phyloP scores from a whole-genome alignment of 1,140 invertebrate genomes.

The Aradophagus sp. region DNA sequence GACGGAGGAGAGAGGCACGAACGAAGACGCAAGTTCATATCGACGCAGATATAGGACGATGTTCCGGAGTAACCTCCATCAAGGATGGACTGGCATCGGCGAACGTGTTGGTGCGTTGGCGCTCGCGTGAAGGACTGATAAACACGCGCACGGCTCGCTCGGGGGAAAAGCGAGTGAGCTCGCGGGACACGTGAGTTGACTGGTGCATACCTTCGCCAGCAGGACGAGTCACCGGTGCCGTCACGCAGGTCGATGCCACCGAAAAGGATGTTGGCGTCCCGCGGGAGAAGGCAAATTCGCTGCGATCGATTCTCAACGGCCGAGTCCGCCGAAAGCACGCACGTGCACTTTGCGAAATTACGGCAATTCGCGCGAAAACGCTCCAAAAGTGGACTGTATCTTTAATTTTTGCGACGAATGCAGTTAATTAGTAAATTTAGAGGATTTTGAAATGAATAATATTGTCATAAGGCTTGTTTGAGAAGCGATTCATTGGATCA shows the following conservation, averaged over 20 bases:
- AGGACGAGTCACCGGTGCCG: conserved; percentile 38
- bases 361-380: no score
- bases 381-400: no score
- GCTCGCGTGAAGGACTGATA: conserved; percentile 27
- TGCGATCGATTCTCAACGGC: no score
- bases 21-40: conserved; percentile 72
- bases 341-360: no score
- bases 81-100: conserved; percentile 70
- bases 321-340: no score
- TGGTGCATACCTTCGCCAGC: conserved; percentile 47
- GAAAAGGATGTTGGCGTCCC: conserved; percentile 33
- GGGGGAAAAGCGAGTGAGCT: conserved; percentile 47
- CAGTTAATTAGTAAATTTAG: no score
- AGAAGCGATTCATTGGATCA: no score
- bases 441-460: no score
- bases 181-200: conserved; percentile 48
- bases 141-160: conserved; percentile 16
- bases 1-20: conserved; percentile 38
- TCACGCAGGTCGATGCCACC: conserved; percentile 45
- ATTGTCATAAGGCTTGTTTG: no score
- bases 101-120: conserved; percentile 12
- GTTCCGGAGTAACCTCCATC: conserved; percentile 74
- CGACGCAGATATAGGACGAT: conserved; percentile 73
- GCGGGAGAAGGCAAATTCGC: conserved; percentile 27
- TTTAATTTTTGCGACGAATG: no score